Base-by-base conservation (phyloP, 2,888 invertebrate species). In the Pyrocoelia pectoralis region DNA sequence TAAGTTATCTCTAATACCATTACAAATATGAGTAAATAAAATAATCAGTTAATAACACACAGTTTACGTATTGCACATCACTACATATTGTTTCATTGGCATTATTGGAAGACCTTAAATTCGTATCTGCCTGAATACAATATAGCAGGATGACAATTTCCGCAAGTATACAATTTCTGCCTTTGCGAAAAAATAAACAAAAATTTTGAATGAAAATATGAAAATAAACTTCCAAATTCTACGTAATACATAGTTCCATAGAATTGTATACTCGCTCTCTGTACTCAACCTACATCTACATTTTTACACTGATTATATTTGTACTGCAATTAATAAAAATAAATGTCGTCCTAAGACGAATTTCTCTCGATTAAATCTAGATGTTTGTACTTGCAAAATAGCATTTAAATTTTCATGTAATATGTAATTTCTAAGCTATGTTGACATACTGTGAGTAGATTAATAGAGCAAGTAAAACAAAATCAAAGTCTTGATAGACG, bases 241-340 rank as follows among this genome's bases (percentile, higher is more conserved):
- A 56, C 18, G 49, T 50, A 51, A 48, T 53, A n/a, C n/a, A n/a
- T n/a, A 50, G 49, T 54, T 41, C 15, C 18, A 17, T 14, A 33
- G 28, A 60, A 65, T 61, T 61, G 61, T 65, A 61, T 58, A 61
- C 61, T 57, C 61, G 43, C 60, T 57, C 17, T 58, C 57, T 57
- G 54, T 61, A 59, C n/a, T n/a, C n/a, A n/a, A n/a, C 61, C 65
- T 65, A 61, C 52, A 67, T 12, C 59, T 68, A 64, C 58, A 52
- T 66, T 59, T 59, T 66, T 70, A 68, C 52, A 67, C 56, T 57
- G 58, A 68, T 58, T 68, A 72, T 66, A 67, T 76, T 80, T 81
- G 80, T 81, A 81, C 80, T 81, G 76, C 74, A 72, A 77, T 79
- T 80, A 80, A 79, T 76, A 80, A 80, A 80, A 79, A 79, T 78